Evolutionary conservation across 2,888 invertebrate genomes (phyloP), one percentile per base, ranked within the genome.

Genomic region (Phengaris arion): DNA sequence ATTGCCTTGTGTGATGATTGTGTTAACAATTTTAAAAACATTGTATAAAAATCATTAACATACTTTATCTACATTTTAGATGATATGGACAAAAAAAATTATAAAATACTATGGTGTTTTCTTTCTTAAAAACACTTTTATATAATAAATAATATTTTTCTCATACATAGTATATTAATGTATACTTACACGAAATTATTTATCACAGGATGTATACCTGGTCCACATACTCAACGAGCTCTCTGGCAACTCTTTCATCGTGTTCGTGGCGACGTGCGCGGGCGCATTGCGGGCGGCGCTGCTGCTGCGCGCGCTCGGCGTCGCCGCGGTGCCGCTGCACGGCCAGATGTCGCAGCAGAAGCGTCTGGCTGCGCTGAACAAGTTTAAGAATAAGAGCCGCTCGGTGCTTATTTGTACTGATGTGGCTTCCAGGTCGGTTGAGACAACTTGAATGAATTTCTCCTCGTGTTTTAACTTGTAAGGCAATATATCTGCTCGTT

Each of bases 291-390:
- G 98, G 77, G 96, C 97, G 0, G 98, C 99, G 0, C 92, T 99
- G 57, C 95, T 99, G 89, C 92, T 99, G 77, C 94, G 99, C 73
- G 97, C 97, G 85, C 94, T 99, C 12, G 99, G 99, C 8, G 95
- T 99, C 78, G 96, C 97, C 2, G 99, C 99, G 0, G 98, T 99
- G 73, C 99, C 99, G 0, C 94, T 99, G n/a, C 98, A 99, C 89
- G 99, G 99, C 0, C 99, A 99, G 93, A 99, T 99, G 98, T 97
- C 98, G 13, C 99, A 99, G 92, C 98, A 98, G 86, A 99, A 99
- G 86, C 95, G 99, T 54, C 94, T 99, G 70, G 99, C 98, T 0
- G 97, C 99, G 0, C 92, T 99, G 22, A 98, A 98, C 82, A 99
- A 99, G 93, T 99, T 99, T 89, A 98, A 98, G 90, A 96, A 97